Conservation (phyloP, 2,888 invertebrate genomes). For the Parasteatoda lunata region DNA sequence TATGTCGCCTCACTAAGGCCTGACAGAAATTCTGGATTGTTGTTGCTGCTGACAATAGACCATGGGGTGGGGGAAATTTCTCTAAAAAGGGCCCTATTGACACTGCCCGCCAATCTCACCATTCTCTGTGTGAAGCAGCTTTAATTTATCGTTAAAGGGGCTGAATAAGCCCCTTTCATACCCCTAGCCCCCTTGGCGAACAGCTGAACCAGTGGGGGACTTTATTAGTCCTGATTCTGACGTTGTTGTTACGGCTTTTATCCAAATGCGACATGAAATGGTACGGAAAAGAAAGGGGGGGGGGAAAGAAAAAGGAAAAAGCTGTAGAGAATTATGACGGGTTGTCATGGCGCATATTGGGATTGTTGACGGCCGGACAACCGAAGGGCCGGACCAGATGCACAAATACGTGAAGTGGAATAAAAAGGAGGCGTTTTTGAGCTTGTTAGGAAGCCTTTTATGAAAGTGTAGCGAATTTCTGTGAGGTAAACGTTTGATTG, state of each 20-base stretch:
- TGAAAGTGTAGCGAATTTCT: constrained; percentile 50
- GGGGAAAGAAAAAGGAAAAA: constrained; percentile 16
- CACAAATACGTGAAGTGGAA: constrained; percentile 33
- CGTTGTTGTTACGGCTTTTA: constrained; percentile 8
- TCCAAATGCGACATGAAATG: constrained; percentile 47
- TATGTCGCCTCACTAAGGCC: constrained; percentile 54
- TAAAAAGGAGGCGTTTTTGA: constrained; percentile 31
- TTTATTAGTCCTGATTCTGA: constrained; percentile 56
- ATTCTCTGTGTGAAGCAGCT: constrained; percentile 60
- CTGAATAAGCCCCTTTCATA: background rate
- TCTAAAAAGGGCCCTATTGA: constrained; percentile 46
- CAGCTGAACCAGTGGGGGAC: constrained; percentile 61
- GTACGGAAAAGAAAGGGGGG: constrained; percentile 16
- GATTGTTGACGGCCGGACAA: constrained; percentile 51
- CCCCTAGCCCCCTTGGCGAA: constrained; percentile 5
- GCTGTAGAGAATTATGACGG: constrained; percentile 55
- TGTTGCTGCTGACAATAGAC: constrained; percentile 39
- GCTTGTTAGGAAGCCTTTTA: constrained; percentile 51
- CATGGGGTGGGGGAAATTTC: constrained; percentile 21
- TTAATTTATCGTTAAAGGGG: constrained; percentile 65
- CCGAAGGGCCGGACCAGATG: constrained; percentile 23
- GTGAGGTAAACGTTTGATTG: constrained; percentile 57
- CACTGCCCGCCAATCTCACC: constrained; percentile 37
- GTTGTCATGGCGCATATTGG: constrained; percentile 64
- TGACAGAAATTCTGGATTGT: constrained; percentile 23